Evolutionary conservation across 2,797 vertebrate genomes (phyloP), one percentile per base, ranked within the genome.

Genomic region (Paguma larvata): DNA sequence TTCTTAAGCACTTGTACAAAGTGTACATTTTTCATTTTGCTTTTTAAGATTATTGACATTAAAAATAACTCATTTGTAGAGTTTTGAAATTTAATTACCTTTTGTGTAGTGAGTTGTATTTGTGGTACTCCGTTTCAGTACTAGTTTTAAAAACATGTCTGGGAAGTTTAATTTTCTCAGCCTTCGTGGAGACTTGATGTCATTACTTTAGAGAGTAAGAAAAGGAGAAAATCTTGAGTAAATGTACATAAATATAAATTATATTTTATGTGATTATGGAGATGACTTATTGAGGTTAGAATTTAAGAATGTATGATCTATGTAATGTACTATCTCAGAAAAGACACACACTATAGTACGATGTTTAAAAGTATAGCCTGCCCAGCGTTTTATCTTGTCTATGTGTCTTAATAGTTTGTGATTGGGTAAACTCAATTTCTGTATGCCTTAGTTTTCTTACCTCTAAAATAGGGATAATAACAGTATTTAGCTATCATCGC

Each of bases 1-100:
- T 84, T 98, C 89, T 98, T 97, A 97, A 89, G 85, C 88, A 96
- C 48, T 94, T 87, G 21, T 23, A 46, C 44, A 97, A 95, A 88
- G 82, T 95, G 38, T 95, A 91, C 6, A 73, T 97, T 53, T 97
- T 86, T 82, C 46, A 92, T 93, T 16, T 72, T 96, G n/a, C 92
- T 79, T 87, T 80, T 75, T 91, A 70, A 96, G 48, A 38, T 85
- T 77, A 95, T 85, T 82, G 41, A 86, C 48, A 70, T 91, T 97
- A 85, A 85, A 85, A 96, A 10, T 97, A 85, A 62, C 82, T 88
- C 82, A 3, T 88, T 56, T 85, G 11, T 94, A 82, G n/a, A 53
- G 44, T 88, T 98, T 32, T 84, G n/a, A 53, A 93, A 73, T 78
- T 72, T 77, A 51, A 32, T 84, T 88, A 70, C 19, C 27, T 94